Evolutionary conservation across 2,113 vertebrate species (phyloP), one percentile per base, ranked within the genome.

Genomic region (Hypomesus transpacificus): DNA sequence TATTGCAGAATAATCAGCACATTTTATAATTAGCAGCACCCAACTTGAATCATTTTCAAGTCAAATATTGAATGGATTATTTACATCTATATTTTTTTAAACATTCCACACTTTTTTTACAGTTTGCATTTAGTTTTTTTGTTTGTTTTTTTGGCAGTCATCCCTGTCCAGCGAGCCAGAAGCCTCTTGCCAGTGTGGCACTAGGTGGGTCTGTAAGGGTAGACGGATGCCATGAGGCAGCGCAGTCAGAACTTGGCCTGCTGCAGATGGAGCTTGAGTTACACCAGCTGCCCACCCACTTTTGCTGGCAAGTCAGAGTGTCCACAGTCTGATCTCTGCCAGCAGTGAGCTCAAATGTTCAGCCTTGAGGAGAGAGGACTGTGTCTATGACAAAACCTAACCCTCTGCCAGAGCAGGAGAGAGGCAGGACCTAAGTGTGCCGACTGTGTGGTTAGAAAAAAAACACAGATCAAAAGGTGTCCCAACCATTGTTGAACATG

Each of bases 241-340:
- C 73, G 76, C 79, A 18, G 79, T 86, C 85, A 83, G 85, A 87
- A 85, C 85, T 89, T 88, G 89, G 88, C 83, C 24, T 60, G 18
- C 66, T 70, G 77, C 78, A 76, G 62, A 63, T 73, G 71, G 68
- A 78, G 82, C 79, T 90, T 84, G 76, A 77, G 88, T 92, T 91
- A 85, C 88, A 83, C 83, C 89, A 89, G 88, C 87, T 92, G 90
- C 90, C 86, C 87, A 87, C 88, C 87, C 87, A 85, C 76, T 88
- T 89, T 86, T 76, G 51, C 86, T 90, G 87, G 88, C 86, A 85
- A 73, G 80, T 86, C 82, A 69, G 80, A 80, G 82, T 85, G 84
- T 90, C 88, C 86, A 82, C 82, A 81, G 74, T 64, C 71, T 51
- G 83, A 84, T 78, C 74, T 68, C 72, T 85, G 90, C 91, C 89